These are phyloP conservation scores for Chiloscyllium punctatum DNA, from an alignment of 2,797 vertebrate genomes.

Conservation along the genomic window DNA sequence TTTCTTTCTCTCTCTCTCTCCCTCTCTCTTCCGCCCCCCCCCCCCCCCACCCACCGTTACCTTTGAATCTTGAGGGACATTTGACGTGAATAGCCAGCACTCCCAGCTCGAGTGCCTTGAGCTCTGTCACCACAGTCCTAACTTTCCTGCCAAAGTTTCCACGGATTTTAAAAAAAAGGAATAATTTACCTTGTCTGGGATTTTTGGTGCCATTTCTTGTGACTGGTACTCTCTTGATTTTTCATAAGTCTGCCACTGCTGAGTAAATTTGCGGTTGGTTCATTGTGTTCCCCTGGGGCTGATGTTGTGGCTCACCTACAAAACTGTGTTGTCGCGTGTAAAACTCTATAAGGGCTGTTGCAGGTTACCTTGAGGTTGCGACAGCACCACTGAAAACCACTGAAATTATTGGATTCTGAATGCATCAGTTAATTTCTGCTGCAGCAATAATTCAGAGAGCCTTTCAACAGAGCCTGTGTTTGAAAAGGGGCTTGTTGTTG, in stretches of 20 bases:
- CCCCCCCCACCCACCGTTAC: no score
- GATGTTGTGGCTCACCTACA: neutral
- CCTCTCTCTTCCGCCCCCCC: no score
- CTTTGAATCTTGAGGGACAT: neutral
- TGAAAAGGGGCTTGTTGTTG: slow-evolving; percentile 12
- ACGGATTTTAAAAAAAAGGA: neutral
- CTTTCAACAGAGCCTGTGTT: neutral
- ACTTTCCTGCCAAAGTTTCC: neutral
- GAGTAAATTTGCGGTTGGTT: neutral
- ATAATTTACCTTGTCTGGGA: neutral
- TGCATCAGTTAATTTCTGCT: neutral
- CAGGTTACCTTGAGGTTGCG: neutral
- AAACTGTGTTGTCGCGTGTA: neutral
- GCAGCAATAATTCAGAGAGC: neutral
- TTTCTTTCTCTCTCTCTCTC: no score
- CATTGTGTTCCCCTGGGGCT: neutral
- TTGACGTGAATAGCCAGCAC: neutral
- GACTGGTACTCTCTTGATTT: neutral
- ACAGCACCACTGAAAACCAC: neutral
- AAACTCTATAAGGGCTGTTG: neutral
- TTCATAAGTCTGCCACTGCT: neutral
- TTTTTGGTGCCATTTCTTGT: neutral
- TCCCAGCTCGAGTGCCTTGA: neutral
- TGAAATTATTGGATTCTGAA: neutral
- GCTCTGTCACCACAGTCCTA: neutral